These are phyloP conservation scores for Rhopilema esculentum DNA, from an alignment of 30 jellyfish, hydroid and myxozoan species.

Conservation along the genomic window DNA sequence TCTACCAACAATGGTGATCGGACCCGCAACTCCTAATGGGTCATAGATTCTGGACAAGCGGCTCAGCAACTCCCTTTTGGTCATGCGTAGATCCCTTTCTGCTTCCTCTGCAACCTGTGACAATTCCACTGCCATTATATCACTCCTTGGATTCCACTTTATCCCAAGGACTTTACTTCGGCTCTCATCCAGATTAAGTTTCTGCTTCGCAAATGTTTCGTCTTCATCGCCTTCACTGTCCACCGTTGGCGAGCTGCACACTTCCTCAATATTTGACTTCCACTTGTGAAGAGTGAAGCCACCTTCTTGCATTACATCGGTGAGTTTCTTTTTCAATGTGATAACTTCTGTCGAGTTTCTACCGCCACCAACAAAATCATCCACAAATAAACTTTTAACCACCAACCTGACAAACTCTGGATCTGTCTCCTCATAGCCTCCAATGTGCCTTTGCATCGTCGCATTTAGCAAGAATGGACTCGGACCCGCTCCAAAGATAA, in stretches of 20 bases:
- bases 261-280: not conserved
- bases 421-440: not conserved
- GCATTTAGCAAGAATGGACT: constrained; percentile 26
- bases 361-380: constrained; percentile 23
- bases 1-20: too few species aligned
- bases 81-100: too few species aligned
- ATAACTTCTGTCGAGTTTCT: not conserved
- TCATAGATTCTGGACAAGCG: too few species aligned
- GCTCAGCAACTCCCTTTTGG: too few species aligned
- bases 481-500: constrained; percentile 38
- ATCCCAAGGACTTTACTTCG: too few species aligned
- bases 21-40: too few species aligned
- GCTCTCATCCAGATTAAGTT: too few species aligned
- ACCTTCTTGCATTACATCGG: not conserved
- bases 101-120: too few species aligned
- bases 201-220: too few species aligned
- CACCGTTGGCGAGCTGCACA: not conserved
- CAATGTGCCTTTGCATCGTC: not conserved
- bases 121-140: too few species aligned
- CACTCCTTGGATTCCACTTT: too few species aligned
- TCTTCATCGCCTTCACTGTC: not conserved
- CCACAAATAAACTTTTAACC: not conserved
- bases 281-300: not conserved
- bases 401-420: not conserved
- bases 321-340: not conserved